Evolutionary conservation across 2,113 vertebrate genomes (phyloP).

Genomic region (Charadrius vociferus): DNA sequence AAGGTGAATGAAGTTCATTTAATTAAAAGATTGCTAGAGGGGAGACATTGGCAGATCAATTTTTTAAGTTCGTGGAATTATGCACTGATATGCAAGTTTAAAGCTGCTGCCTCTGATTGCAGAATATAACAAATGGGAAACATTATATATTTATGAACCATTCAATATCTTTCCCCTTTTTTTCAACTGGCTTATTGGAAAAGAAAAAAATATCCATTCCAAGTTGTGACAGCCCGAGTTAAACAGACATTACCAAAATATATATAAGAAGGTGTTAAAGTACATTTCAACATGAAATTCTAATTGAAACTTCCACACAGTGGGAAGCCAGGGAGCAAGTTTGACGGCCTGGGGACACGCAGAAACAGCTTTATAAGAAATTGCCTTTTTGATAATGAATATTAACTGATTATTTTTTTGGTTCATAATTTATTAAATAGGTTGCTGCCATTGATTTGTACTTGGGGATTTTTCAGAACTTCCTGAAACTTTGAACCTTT

Average conservation of each 20-base stretch:
- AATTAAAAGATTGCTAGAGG: constrained; percentile 72
- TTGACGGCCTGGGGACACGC: constrained; percentile 17
- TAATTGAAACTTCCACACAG: constrained; percentile 50
- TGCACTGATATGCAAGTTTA: constrained; percentile 57
- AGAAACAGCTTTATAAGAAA: constrained; percentile 53
- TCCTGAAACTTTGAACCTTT: constrained; percentile 54
- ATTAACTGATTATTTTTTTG: constrained; percentile 52
- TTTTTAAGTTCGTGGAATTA: constrained; percentile 73
- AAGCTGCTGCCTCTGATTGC: constrained; percentile 50
- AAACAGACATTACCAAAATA: constrained; percentile 53
- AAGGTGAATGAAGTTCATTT: constrained; percentile 70
- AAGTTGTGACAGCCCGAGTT: constrained; percentile 3
- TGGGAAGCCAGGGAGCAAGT: constrained; percentile 15
- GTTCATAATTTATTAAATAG: constrained; percentile 65
- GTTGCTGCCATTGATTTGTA: constrained; percentile 59
- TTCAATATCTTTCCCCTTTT: constrained; percentile 13
- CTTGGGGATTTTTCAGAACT: constrained; percentile 54
- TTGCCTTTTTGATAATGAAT: constrained; percentile 50
- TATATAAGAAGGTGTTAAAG: constrained; percentile 25
- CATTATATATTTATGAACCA: constrained; percentile 67
- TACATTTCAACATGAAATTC: constrained; percentile 56
- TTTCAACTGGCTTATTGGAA: constrained; percentile 25
- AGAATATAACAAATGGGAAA: constrained; percentile 61
- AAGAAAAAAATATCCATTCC: constrained; percentile 6
- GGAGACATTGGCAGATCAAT: constrained; percentile 65